Conservation (phyloP, 2,113 vertebrate species). For the Rhynchopsitta pachyrhyncha region DNA sequence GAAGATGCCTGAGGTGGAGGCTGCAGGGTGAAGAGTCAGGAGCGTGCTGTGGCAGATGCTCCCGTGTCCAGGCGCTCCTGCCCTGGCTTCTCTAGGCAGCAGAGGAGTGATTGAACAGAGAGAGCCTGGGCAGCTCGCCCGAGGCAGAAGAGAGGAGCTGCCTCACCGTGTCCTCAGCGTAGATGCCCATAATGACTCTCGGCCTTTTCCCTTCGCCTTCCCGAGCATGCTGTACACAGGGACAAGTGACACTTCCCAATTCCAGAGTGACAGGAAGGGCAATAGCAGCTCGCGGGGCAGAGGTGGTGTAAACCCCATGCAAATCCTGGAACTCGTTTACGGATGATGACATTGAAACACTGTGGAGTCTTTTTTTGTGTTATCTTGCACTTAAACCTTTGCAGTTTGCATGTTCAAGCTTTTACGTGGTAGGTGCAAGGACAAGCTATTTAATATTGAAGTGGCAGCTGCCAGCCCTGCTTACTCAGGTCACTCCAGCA, state of each 20-base stretch:
- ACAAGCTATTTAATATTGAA: background rate
- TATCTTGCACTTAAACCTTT: background rate
- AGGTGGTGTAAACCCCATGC: background rate
- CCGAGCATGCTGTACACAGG: rapidly evolving
- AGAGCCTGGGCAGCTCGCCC: background rate
- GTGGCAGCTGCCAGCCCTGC: background rate
- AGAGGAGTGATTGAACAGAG: background rate
- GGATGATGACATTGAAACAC: background rate
- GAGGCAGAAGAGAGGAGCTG: background rate
- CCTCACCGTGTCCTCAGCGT: background rate
- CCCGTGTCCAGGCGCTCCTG: rapidly evolving
- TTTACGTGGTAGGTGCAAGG: background rate
- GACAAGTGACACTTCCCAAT: background rate
- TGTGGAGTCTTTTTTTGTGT: background rate
- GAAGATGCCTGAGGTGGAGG: background rate
- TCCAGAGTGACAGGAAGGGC: background rate
- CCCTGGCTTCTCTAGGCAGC: background rate
- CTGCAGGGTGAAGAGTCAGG: rapidly evolving
- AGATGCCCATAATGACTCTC: background rate
- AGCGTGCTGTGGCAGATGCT: background rate
- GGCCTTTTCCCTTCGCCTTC: background rate
- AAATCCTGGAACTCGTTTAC: background rate
- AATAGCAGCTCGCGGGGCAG: background rate
- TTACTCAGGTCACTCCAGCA: background rate
- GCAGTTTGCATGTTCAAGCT: background rate